Conservation (phyloP, 2,888 invertebrate species). For the Galerucella nymphaeae region DNA sequence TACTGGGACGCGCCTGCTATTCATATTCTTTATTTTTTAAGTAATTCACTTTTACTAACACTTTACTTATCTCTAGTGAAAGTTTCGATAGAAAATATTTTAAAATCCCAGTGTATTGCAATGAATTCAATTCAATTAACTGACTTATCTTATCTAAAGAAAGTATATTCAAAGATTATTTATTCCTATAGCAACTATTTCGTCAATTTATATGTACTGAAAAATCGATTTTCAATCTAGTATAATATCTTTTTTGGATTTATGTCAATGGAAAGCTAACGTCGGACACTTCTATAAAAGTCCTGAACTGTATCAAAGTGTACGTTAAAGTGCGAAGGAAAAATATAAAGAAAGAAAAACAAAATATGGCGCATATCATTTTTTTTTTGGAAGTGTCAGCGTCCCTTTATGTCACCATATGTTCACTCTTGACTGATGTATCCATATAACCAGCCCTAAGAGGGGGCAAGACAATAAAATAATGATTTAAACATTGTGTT, state of each 20-base stretch:
- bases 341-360: constrained; percentile 33
- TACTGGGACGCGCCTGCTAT: no score
- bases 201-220: not conserved
- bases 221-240: not conserved
- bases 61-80: no score
- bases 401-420: constrained; percentile 64
- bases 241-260: constrained; percentile 19
- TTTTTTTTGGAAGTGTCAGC: constrained; percentile 60
- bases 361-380: constrained; percentile 62
- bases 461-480: constrained; percentile 65
- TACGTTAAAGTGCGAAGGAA: constrained; percentile 33
- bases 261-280: constrained; percentile 30
- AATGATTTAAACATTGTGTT: constrained; percentile 58
- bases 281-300: constrained; percentile 47
- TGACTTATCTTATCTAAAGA: no score
- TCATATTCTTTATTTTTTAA: no score
- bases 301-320: constrained; percentile 54
- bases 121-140: no score
- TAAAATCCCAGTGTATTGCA: no score
- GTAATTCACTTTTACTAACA: no score
- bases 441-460: constrained; percentile 63
- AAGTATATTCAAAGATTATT: not conserved
- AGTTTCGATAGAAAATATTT: no score
- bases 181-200: not conserved
- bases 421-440: constrained; percentile 65